phyloP scores from a whole-genome alignment of 2,888 invertebrate genomes.

The Antitype chi region DNA sequence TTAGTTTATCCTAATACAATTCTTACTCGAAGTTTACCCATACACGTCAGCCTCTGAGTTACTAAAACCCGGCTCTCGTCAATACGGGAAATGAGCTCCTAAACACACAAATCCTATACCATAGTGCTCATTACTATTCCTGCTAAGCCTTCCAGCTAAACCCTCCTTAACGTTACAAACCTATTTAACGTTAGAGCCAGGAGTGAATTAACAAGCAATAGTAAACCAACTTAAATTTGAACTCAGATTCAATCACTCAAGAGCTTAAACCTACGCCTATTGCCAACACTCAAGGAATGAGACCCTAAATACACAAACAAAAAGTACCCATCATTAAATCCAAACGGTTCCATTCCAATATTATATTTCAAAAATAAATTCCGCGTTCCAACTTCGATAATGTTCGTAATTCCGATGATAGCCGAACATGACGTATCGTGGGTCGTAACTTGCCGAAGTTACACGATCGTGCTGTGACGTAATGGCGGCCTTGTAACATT shows the following conservation, averaged over 20 bases:
- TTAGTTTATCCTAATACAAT: too few species aligned
- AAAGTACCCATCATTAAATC: slow-evolving; percentile 42
- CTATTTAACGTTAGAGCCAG: slow-evolving; percentile 26
- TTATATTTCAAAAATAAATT: slow-evolving; percentile 62
- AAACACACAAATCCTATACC: slow-evolving; percentile 30
- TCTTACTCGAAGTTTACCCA: neutral
- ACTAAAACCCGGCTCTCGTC: slow-evolving; percentile 8
- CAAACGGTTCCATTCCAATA: slow-evolving; percentile 52
- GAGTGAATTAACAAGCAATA: slow-evolving; percentile 34
- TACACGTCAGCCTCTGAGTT: neutral
- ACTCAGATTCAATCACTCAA: slow-evolving; percentile 39
- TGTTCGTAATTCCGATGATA: slow-evolving; percentile 63
- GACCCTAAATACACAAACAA: slow-evolving; percentile 47
- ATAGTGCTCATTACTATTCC: slow-evolving; percentile 42
- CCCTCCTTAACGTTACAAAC: slow-evolving; percentile 21
- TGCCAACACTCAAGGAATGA: slow-evolving; percentile 32
- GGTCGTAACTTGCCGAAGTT: slow-evolving; percentile 57
- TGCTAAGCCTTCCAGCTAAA: slow-evolving; percentile 4
- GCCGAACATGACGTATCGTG: slow-evolving; percentile 60
- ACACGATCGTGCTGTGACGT: slow-evolving; percentile 52
- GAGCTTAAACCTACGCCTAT: neutral
- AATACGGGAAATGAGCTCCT: slow-evolving; percentile 34
- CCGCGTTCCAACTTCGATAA: slow-evolving; percentile 55
- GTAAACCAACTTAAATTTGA: slow-evolving; percentile 25
- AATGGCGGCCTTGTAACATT: slow-evolving; percentile 49